Evolutionary conservation across 2,888 invertebrate species (phyloP).

Genomic region (Octonoba sinensis): DNA sequence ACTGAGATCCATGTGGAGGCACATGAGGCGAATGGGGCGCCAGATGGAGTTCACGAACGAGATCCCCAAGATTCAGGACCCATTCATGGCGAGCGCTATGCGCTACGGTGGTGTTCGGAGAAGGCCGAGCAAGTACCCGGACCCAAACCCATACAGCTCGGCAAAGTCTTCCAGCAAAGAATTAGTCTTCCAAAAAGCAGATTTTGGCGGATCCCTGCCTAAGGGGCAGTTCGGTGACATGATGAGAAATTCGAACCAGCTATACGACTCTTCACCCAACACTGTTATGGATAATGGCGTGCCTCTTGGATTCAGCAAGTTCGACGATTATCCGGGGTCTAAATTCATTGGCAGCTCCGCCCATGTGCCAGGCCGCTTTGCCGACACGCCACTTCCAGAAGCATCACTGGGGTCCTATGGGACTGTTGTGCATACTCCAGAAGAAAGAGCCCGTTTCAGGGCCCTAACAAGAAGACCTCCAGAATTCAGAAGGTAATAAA

Average conservation of each 20-base stretch:
- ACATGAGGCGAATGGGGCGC: slow-evolving; percentile 88
- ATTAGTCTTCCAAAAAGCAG: slow-evolving; percentile 35
- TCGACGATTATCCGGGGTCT: slow-evolving; percentile 31
- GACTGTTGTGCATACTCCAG: slow-evolving; percentile 61
- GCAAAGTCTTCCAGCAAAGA: slow-evolving; percentile 43
- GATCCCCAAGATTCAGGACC: slow-evolving; percentile 75
- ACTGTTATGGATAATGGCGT: slow-evolving; percentile 29
- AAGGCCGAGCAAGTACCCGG: slow-evolving; percentile 47
- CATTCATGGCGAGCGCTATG: slow-evolving; percentile 76
- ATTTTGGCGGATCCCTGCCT: not conserved
- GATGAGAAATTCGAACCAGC: slow-evolving; percentile 28
- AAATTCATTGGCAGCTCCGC: not conserved
- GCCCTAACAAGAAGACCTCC: slow-evolving; percentile 46
- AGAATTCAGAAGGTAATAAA: slow-evolving; percentile 39
- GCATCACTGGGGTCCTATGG: slow-evolving; percentile 58
- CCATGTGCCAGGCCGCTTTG: slow-evolving; percentile 47
- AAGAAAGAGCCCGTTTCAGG: slow-evolving; percentile 55
- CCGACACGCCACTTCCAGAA: slow-evolving; percentile 48
- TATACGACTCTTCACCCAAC: slow-evolving; percentile 12
- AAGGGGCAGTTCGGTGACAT: slow-evolving; percentile 37
- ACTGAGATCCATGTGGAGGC: slow-evolving; percentile 91
- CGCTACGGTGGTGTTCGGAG: slow-evolving; percentile 47
- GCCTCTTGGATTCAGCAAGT: slow-evolving; percentile 51
- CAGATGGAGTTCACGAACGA: slow-evolving; percentile 89
- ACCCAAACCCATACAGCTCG: slow-evolving; percentile 46